phyloP scores from a whole-genome alignment of 2,113 vertebrate genomes.

The Sula dactylatra region DNA sequence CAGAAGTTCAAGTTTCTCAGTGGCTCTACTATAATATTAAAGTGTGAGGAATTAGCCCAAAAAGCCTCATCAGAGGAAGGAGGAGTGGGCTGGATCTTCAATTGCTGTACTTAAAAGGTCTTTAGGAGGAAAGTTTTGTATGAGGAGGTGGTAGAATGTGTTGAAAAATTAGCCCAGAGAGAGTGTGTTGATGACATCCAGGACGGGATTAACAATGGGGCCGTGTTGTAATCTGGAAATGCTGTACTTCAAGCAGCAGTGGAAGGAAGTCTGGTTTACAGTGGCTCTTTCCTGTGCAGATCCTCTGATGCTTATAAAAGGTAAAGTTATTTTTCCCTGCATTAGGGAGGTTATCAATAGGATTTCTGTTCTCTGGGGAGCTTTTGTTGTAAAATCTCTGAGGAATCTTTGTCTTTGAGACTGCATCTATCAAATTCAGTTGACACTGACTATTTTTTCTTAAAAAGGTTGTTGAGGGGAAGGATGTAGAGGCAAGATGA shows the following conservation, averaged over 20 bases:
- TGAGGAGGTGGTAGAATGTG: not conserved
- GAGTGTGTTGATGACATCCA: not conserved
- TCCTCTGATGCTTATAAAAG: not conserved
- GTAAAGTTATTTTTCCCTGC: not conserved
- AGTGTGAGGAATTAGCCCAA: not conserved
- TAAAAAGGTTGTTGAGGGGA: not conserved
- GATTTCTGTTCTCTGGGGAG: not conserved
- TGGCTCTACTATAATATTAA: not conserved
- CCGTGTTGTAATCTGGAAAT: not conserved
- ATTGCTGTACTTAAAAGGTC: not conserved
- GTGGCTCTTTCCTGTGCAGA: not conserved
- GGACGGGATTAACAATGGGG: not conserved
- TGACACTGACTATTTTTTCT: not conserved
- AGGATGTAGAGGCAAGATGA: not conserved
- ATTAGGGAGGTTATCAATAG: not conserved
- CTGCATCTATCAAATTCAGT: not conserved
- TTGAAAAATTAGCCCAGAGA: not conserved
- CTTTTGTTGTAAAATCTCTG: not conserved
- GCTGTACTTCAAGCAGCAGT: not conserved
- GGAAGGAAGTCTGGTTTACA: not conserved
- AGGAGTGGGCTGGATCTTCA: not conserved
- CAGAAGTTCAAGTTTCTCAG: conserved; percentile 11
- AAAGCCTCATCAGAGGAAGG: not conserved
- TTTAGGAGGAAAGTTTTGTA: not conserved
- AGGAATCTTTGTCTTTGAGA: not conserved